Evolutionary conservation across 1,140 invertebrate genomes (phyloP), one percentile per base, ranked within the genome.

Genomic region (Ruditapes philippinarum): DNA sequence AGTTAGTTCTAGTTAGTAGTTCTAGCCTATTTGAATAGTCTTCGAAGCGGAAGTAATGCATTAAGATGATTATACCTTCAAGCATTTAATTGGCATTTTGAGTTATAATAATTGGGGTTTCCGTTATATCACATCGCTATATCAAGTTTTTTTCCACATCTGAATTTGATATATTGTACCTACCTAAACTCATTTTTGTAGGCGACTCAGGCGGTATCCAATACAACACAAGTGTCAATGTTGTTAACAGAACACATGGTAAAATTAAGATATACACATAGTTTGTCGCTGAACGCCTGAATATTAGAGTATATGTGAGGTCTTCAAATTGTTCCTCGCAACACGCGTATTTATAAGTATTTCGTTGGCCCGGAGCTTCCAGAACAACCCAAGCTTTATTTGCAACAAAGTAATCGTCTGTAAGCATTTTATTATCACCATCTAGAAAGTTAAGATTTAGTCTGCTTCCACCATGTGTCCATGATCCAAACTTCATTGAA

Each of bases 161-260:
- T n/a, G n/a, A n/a, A n/a, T n/a, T n/a, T n/a, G n/a, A n/a, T n/a
- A n/a, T n/a, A n/a, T n/a, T n/a, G 45, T 79, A 92, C 91, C 90
- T 91, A 96, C 95, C 95, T 76, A 96, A 89, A 90, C 94, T 93
- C 90, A 96, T 93, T 89, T 96, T 96, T 14, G 96, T 95, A 57
- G 96, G 95, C 22, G 95, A 96, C 82, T 96, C 96, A 12, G 96
- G 95, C 45, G 95, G 95, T 36, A 96, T 94, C 95, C 95, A 96
- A 89, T 96, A 96, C 31, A 96, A 91, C 28, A 96, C 95, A 28
- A 96, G 90, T 12, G 95, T 96, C 31, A 96, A 91, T 28, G 94
- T 95, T 2, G 95, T 96, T 57, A 96, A 90, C 38, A 96, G 92
- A 36, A 96, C 95, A 92, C 95, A 95, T 1, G 96, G 96, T 36